phyloP scores from a whole-genome alignment of 2,797 vertebrate species.

The Brachyrhaphis roseni region DNA sequence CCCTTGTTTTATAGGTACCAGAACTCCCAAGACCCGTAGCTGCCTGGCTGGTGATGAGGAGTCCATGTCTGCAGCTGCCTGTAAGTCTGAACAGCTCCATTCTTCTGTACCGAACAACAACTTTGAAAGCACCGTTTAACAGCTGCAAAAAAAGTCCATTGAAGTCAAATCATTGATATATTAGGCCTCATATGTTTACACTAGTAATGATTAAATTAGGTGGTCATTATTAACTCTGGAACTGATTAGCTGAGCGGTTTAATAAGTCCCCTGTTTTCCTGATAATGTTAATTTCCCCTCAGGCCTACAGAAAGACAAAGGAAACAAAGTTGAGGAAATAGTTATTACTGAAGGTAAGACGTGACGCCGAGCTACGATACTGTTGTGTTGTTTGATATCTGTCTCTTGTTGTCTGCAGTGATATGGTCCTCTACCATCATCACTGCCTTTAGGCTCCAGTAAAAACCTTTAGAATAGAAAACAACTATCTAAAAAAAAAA shows the following conservation, averaged over 20 bases:
- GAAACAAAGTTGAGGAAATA: slow-evolving; percentile 9
- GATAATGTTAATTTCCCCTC: slow-evolving; percentile 3
- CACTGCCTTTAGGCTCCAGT: not conserved
- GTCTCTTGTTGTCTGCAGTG: not conserved
- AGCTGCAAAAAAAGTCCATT: not conserved
- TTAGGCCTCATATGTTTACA: not conserved
- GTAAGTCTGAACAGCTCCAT: slow-evolving; percentile 41
- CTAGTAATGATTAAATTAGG: not conserved
- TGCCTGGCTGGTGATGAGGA: not conserved
- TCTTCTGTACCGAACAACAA: not conserved
- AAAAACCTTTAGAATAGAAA: not conserved
- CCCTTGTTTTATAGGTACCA: slow-evolving; percentile 25
- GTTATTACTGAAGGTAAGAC: slow-evolving; percentile 31
- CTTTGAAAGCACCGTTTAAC: not conserved
- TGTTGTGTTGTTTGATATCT: not conserved
- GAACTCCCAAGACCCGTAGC: slow-evolving; percentile 1
- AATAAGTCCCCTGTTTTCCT: slow-evolving; percentile 1
- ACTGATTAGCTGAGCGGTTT: not conserved
- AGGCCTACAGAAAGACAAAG: slow-evolving; percentile 9
- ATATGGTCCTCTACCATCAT: not conserved
- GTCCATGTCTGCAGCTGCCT: not conserved
- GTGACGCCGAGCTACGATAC: not conserved
- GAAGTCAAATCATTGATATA: not conserved
- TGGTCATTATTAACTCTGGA: not conserved
- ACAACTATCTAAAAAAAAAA: too few species aligned